phyloP scores from a whole-genome alignment of 2,888 invertebrate species.

The Conomelus anceps region DNA sequence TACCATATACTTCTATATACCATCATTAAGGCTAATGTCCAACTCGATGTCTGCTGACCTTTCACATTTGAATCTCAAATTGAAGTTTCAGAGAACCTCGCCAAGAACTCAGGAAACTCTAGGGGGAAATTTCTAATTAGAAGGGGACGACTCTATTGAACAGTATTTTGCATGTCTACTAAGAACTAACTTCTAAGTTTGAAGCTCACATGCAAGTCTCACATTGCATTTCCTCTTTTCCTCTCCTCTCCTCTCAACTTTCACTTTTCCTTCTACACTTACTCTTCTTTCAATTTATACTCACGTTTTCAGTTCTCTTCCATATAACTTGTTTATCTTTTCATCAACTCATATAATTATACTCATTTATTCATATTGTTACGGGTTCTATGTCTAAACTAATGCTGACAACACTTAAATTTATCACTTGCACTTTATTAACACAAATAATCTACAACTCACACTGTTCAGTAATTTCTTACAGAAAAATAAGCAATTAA shows the following conservation, averaged over 20 bases:
- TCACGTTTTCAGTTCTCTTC: background rate
- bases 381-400: no score
- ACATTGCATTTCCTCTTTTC: background rate
- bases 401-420: no score
- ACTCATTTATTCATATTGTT: no score
- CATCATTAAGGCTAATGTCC: background rate
- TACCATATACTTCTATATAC: no score
- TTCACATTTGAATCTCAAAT: background rate
- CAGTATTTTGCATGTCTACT: background rate
- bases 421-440: no score
- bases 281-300: background rate
- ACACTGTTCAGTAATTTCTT: no score
- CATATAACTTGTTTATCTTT: no score
- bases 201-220: background rate
- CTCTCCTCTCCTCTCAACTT: background rate
- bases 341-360: no score
- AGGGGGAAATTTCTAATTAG: background rate
- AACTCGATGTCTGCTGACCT: background rate
- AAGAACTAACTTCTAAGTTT: background rate
- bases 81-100: background rate
- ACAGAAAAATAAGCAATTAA: no score
- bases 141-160: background rate
- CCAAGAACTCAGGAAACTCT: background rate
- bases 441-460: no score
- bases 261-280: background rate